Evolutionary conservation across 2,888 invertebrate species (phyloP).

Genomic region (Galerucella pusilla): DNA sequence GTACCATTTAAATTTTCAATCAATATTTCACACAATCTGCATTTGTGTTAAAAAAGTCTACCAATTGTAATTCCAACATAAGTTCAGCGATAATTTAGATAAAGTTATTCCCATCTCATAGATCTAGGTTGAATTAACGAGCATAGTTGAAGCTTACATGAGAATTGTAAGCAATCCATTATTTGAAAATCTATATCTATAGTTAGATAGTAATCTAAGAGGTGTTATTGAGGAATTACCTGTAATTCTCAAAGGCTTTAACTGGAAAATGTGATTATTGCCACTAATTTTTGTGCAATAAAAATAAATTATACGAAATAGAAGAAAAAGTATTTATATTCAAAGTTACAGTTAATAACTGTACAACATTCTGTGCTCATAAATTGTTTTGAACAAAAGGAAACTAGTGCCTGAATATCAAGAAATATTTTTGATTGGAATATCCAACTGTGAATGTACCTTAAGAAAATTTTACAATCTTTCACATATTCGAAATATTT

Average conservation of each 20-base stretch:
- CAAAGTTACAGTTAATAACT: no score
- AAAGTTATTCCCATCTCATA: constrained; percentile 45
- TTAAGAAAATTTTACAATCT: no score
- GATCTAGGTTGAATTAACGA: constrained; percentile 49
- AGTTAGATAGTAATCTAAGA: constrained; percentile 43
- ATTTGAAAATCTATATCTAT: constrained; percentile 55
- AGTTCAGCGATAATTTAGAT: constrained; percentile 42
- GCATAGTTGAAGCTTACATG: constrained; percentile 52
- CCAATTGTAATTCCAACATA: constrained; percentile 30
- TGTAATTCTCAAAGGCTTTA: background rate
- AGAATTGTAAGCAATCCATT: constrained; percentile 53
- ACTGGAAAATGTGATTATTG: background rate
- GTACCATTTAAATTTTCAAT: constrained; percentile 22
- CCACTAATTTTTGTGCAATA: no score
- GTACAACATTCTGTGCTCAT: no score
- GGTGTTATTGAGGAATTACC: background rate
- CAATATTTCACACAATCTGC: constrained; percentile 22
- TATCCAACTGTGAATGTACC: no score
- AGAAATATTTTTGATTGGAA: no score
- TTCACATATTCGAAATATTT: no score
- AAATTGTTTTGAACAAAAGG: no score
- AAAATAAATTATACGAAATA: no score
- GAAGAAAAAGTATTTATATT: no score
- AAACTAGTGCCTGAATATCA: no score
- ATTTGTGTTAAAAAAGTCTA: constrained; percentile 17